Percentiles rank a stretch among this genome's conserved stretches.
Evolutionary conservation across 2,113 vertebrate genomes (phyloP).

Genomic region (Plecturocebus donacophilus): DNA sequence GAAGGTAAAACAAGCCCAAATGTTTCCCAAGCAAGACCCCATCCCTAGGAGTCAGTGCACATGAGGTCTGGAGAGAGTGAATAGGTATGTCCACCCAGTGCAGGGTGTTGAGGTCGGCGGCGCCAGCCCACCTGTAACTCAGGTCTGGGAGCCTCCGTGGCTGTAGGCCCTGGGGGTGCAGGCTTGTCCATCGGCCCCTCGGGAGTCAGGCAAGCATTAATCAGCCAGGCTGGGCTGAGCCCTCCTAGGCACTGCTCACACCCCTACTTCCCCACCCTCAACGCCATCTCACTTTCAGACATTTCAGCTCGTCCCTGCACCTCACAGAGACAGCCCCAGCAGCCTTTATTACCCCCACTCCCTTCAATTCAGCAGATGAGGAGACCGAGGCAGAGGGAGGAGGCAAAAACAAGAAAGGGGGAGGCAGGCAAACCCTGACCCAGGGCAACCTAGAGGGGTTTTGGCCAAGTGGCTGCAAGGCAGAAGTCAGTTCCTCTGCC

Average conservation of each 20-base stretch:
- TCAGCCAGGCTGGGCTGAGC: background rate
- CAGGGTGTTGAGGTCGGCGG: background rate
- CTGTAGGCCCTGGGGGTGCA: background rate
- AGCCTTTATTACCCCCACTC: background rate
- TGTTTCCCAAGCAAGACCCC: background rate
- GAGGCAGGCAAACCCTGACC: background rate
- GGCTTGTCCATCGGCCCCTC: background rate
- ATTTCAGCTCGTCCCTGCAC: background rate
- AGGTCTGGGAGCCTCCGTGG: background rate
- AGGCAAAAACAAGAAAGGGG: background rate
- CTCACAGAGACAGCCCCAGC: background rate
- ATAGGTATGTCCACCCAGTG: fast-evolving
- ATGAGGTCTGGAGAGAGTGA: background rate
- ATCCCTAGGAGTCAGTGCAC: background rate
- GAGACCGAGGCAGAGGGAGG: background rate
- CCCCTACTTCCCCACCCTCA: background rate
- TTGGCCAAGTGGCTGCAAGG: background rate
- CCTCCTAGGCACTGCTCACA: background rate
- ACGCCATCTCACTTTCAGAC: background rate
- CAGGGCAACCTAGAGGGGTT: background rate
- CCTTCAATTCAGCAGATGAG: background rate
- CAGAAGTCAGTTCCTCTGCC: background rate
- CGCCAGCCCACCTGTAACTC: fast-evolving
- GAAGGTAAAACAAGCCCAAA: background rate
- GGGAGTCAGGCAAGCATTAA: background rate